Percentiles rank a stretch among this genome's conserved stretches.
phyloP scores from a whole-genome alignment of 2,797 vertebrate species.

The Neosalanx taihuensis region DNA sequence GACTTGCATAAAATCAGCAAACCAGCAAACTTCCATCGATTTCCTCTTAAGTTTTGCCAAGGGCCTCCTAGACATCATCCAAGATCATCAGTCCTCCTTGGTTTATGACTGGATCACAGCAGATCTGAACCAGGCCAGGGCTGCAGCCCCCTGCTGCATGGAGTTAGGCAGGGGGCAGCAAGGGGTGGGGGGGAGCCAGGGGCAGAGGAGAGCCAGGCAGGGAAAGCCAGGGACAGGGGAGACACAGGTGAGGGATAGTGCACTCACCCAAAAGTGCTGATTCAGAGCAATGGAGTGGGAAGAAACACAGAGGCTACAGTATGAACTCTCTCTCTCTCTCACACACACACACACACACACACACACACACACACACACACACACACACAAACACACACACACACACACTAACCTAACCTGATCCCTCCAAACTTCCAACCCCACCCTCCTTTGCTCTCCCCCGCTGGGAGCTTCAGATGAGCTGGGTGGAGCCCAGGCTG shows the following conservation, averaged over 20 bases:
- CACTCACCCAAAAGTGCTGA: neutral
- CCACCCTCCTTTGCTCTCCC: neutral
- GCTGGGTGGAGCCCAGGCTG: neutral
- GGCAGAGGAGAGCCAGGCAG: neutral
- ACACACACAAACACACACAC: neutral
- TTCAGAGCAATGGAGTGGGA: neutral
- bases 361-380: constrained; percentile 12
- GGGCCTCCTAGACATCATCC: neutral
- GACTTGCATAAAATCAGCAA: neutral
- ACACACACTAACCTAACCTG: neutral
- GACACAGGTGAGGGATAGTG: neutral
- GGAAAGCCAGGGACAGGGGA: neutral
- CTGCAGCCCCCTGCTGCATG: neutral
- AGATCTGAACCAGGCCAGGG: constrained; percentile 3
- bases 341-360: neutral
- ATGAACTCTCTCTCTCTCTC: neutral
- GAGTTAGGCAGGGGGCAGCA: neutral
- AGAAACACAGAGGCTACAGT: neutral
- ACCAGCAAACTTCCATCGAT: neutral
- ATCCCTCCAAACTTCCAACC: neutral
- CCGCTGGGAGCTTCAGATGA: neutral
- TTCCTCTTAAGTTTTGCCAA: neutral
- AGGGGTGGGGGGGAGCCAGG: neutral
- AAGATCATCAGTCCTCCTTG: neutral
- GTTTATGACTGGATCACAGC: constrained; percentile 5